Conservation (phyloP, 2,113 vertebrate species). For the Recurvirostra avosetta region DNA sequence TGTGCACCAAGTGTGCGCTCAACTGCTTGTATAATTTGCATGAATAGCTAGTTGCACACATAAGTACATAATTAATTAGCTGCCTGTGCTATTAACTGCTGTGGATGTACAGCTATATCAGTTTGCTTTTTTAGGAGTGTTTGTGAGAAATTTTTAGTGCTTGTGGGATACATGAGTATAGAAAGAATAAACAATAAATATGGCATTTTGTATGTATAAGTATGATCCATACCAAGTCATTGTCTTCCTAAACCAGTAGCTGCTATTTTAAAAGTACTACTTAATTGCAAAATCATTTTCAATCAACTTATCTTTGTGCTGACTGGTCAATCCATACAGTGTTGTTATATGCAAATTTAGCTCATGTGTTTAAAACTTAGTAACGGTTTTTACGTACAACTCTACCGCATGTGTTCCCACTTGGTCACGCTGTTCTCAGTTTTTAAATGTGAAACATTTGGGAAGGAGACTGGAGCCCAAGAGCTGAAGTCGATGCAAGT, state of each 20-base stretch:
- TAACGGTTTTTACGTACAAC: neutral
- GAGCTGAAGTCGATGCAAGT: neutral
- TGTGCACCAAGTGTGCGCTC: neutral
- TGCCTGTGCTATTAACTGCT: slow-evolving; percentile 17
- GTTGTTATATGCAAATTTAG: neutral
- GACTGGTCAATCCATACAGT: neutral
- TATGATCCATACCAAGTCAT: neutral
- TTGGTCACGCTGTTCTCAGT: neutral
- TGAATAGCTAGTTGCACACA: neutral
- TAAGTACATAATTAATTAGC: slow-evolving; percentile 40
- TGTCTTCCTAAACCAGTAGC: neutral
- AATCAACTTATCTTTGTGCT: neutral
- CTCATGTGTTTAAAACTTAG: neutral
- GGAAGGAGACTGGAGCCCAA: neutral
- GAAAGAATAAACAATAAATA: neutral
- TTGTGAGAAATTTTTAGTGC: neutral
- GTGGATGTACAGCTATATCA: neutral
- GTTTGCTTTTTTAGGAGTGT: neutral
- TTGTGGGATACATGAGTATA: neutral
- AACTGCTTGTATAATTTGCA: neutral
- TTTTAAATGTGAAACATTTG: neutral
- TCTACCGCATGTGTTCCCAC: rapidly evolving
- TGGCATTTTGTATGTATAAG: neutral
- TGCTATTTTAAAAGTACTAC: neutral
- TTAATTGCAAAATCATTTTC: neutral